Conservation (phyloP, 2,797 vertebrate species). For the Podargus strigoides region DNA sequence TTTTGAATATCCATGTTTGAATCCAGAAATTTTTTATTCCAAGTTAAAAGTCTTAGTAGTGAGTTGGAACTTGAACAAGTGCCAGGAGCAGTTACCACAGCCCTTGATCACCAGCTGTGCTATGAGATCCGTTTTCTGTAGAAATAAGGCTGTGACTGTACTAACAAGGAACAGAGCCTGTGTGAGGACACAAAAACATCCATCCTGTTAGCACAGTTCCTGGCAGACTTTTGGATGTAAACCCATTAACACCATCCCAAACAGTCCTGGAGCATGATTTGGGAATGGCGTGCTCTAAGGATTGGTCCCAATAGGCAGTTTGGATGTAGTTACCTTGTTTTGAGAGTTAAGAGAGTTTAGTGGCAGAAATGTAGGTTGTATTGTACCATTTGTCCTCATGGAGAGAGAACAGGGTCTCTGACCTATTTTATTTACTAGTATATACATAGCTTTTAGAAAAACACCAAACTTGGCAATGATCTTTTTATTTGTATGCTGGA, state of each 20-base stretch:
- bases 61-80: background rate
- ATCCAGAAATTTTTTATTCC: background rate
- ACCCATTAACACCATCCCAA: background rate
- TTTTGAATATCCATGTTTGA: background rate
- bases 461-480: background rate
- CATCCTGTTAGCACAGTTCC: background rate
- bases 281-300: background rate
- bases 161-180: background rate
- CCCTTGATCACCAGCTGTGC: background rate
- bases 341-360: background rate
- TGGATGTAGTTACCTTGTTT: background rate
- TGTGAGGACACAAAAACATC: background rate
- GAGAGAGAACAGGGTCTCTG: background rate
- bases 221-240: background rate
- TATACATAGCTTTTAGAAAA: background rate
- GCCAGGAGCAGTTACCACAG: background rate
- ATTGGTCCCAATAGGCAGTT: background rate
- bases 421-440: background rate
- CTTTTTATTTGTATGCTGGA: slow-evolving; percentile 19
- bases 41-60: background rate
- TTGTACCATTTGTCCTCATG: background rate
- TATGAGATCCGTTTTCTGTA: background rate
- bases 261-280: background rate
- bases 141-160: background rate
- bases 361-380: background rate